Percentiles rank a stretch among this genome's conserved stretches.
These are phyloP conservation scores for Dendropsophus ebraccatus DNA, from an alignment of 2,113 vertebrate species.

Conservation along the genomic window DNA sequence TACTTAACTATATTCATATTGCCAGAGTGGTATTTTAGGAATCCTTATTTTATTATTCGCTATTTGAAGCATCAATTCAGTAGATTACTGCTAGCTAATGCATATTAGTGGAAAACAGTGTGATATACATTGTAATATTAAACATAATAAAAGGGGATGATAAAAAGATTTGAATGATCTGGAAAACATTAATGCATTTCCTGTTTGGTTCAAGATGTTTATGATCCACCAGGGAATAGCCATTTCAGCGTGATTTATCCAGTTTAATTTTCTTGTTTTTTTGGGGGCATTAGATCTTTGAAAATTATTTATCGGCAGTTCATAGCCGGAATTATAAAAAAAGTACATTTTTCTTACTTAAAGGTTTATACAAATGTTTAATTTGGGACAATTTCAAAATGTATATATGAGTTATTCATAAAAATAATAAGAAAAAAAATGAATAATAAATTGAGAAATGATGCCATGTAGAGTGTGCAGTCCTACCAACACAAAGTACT, in stretches of 20 bases:
- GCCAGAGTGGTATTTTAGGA: neutral
- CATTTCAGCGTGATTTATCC: slow-evolving; percentile 40
- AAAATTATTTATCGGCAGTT: slow-evolving; percentile 11
- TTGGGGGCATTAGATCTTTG: slow-evolving; percentile 19
- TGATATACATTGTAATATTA: slow-evolving; percentile 43
- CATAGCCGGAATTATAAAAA: slow-evolving; percentile 10
- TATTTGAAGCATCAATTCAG: neutral
- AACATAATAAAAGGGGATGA: slow-evolving; percentile 4
- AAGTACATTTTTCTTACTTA: neutral
- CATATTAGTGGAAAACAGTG: slow-evolving; percentile 6
- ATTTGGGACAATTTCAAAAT: neutral
- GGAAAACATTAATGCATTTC: slow-evolving; percentile 25
- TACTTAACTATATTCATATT: neutral
- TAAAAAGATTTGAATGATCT: slow-evolving; percentile 20
- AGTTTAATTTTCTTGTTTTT: slow-evolving; percentile 49
- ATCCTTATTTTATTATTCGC: neutral
- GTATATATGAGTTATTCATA: neutral
- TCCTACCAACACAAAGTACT: neutral
- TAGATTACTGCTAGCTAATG: neutral
- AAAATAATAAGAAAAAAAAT: neutral
- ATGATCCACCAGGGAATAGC: slow-evolving; percentile 41
- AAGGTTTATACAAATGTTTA: neutral
- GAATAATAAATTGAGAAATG: neutral
- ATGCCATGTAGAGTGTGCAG: neutral
- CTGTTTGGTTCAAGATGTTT: slow-evolving; percentile 29